Conservation (phyloP, 2,888 invertebrate species). For the Chalcosyrphus nemorum region DNA sequence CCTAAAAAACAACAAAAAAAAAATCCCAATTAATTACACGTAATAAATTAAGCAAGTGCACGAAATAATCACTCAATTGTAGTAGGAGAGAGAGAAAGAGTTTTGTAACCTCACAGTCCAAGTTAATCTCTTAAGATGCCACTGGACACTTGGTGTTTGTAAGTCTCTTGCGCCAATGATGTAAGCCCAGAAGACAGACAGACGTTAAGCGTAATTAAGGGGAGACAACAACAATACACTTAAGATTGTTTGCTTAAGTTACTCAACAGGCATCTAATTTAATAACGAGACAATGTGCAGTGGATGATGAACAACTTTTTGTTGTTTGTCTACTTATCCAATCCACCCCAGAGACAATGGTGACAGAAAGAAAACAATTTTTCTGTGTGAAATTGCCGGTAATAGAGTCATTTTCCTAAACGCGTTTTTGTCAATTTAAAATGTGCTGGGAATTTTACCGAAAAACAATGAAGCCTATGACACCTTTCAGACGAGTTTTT, state of each 20-base stretch:
- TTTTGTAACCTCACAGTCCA: constrained; percentile 27
- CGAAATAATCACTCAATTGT: constrained; percentile 21
- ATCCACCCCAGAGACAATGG: neutral
- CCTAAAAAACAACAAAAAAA: constrained; percentile 57
- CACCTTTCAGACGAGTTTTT: constrained; percentile 34
- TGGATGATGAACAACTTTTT: constrained; percentile 1
- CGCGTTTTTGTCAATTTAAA: constrained; percentile 24
- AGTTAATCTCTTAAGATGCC: constrained; percentile 10
- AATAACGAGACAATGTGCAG: constrained; percentile 8
- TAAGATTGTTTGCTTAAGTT: constrained; percentile 12
- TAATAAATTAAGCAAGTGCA: constrained; percentile 17
- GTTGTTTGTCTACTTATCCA: too few relatives aligned
- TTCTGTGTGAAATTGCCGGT: constrained; percentile 18
- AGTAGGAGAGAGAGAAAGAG: too few relatives aligned
- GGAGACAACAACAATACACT: constrained; percentile 8
- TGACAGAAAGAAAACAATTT: neutral
- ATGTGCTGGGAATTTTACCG: neutral
- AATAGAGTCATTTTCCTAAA: constrained; percentile 16
- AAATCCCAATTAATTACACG: constrained; percentile 24
- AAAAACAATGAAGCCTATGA: neutral
- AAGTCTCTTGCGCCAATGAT: constrained; percentile 30
- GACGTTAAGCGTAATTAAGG: constrained; percentile 13
- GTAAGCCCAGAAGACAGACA: too few relatives aligned
- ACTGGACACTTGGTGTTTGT: neutral
- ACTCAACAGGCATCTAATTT: constrained; percentile 21